These are phyloP conservation scores for Chanos chanos DNA, from an alignment of 2,797 vertebrate genomes.

Conservation along the genomic window DNA sequence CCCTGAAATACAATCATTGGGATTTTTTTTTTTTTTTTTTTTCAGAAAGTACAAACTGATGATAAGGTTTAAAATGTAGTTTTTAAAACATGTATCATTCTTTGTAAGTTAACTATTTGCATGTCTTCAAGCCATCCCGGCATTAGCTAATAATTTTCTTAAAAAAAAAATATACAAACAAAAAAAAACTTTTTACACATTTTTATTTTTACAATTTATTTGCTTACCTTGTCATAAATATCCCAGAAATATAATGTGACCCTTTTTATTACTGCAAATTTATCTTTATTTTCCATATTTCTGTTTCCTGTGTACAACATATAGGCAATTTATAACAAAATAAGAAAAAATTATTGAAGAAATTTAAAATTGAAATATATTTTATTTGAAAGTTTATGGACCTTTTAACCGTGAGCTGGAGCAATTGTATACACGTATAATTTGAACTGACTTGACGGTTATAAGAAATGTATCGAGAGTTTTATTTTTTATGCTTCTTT, in stretches of 20 bases:
- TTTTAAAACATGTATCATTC: conserved; percentile 79
- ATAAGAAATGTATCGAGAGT: conserved; percentile 99
- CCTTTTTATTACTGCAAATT: conserved; percentile 80
- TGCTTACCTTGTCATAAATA: conserved; percentile 73
- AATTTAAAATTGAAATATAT: conserved; percentile 99
- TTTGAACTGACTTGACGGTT: conserved; percentile 94
- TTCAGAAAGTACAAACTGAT: conserved; percentile 62
- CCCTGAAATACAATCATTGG: conserved; percentile 75
- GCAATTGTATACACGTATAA: conserved; percentile 87
- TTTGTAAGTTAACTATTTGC: conserved; percentile 83
- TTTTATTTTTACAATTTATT: conserved; percentile 87
- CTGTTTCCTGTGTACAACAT: conserved; percentile 88
- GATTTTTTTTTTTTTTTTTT: conserved; percentile 69
- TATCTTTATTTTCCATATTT: conserved; percentile 78
- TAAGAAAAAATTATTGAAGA: conserved; percentile 91
- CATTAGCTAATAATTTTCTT: conserved; percentile 79
- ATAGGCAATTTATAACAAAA: conserved; percentile 97
- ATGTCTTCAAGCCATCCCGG: conserved; percentile 79
- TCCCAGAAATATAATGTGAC: conserved; percentile 84
- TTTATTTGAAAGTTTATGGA: conserved; percentile 99
- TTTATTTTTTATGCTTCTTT: conserved; percentile 98
- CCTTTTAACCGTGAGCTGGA: conserved; percentile 91
- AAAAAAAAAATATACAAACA: conserved; percentile 54
- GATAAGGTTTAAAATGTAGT: conserved; percentile 70
- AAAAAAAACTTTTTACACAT: conserved; percentile 78